These are phyloP conservation scores for Strix uralensis DNA, from an alignment of 2,113 vertebrate genomes.

Conservation along the genomic window DNA sequence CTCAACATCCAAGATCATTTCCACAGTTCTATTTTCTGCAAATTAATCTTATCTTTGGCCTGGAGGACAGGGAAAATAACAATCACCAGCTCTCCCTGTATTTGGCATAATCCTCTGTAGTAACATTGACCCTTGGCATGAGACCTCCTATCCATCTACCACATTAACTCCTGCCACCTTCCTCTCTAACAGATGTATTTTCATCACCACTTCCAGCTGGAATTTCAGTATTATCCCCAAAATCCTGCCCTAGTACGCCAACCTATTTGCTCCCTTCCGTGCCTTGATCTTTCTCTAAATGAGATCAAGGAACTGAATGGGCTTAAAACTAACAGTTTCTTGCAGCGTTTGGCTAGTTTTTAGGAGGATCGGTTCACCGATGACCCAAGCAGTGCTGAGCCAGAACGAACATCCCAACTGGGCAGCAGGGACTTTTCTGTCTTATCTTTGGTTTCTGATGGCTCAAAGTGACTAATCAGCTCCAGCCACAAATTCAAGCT, in stretches of 20 bases:
- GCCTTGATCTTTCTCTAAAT: not conserved
- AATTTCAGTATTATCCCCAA: not conserved
- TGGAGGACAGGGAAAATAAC: not conserved
- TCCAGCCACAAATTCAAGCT: not conserved
- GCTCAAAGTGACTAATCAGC: not conserved
- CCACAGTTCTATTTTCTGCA: not conserved
- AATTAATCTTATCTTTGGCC: not conserved
- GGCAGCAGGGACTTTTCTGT: not conserved
- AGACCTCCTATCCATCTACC: not conserved
- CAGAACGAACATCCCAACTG: not conserved
- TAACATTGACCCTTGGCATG: not conserved
- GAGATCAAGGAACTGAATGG: not conserved
- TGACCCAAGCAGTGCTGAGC: not conserved
- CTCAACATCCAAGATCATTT: not conserved
- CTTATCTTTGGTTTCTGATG: not conserved
- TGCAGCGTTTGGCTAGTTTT: not conserved
- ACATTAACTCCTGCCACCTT: not conserved
- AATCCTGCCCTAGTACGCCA: not conserved
- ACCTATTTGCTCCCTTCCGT: fast-evolving
- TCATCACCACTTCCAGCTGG: not conserved
- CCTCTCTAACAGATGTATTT: not conserved
- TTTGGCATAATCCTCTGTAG: not conserved
- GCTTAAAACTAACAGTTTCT: not conserved
- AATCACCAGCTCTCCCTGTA: not conserved
- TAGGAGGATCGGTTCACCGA: not conserved